Percentiles rank a stretch among this genome's conserved stretches.
Evolutionary conservation across 2,888 invertebrate genomes (phyloP).

Genomic region (Sarcophaga subvicina): DNA sequence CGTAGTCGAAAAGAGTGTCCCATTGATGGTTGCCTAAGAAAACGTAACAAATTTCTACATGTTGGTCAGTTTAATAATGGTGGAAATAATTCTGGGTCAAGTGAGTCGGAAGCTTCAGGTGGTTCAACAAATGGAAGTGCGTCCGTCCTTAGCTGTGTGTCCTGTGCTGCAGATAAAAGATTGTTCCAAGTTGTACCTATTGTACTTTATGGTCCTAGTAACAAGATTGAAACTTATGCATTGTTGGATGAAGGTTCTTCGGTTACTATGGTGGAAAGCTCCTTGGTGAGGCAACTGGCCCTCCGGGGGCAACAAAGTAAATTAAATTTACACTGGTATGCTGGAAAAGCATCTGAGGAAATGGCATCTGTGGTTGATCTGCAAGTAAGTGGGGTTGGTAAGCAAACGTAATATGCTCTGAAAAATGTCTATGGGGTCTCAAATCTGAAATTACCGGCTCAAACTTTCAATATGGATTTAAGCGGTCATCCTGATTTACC

Average conservation of each 20-base stretch:
- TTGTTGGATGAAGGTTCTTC: slow-evolving; percentile 32
- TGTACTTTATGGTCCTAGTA: slow-evolving; percentile 40
- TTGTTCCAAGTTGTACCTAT: slow-evolving; percentile 12
- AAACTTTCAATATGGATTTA: slow-evolving; percentile 27
- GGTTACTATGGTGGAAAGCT: slow-evolving; percentile 35
- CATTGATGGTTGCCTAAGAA: no score
- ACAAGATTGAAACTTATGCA: no score
- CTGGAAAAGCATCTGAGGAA: slow-evolving; percentile 32
- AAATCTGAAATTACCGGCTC: slow-evolving; percentile 61
- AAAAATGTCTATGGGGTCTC: slow-evolving; percentile 47
- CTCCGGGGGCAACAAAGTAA: background rate
- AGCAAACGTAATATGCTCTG: slow-evolving; percentile 7
- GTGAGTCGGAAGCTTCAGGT: background rate
- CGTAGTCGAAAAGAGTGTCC: no score
- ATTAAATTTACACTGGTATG: slow-evolving; percentile 22
- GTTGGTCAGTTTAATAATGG: no score
- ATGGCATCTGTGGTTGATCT: slow-evolving; percentile 30
- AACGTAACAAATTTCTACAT: no score
- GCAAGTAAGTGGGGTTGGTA: slow-evolving; percentile 43
- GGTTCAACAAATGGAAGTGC: slow-evolving; percentile 5
- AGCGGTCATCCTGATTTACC: no score
- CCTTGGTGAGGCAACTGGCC: no score
- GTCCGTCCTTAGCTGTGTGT: background rate
- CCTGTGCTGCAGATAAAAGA: no score
- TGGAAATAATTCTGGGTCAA: no score